Evolutionary conservation across 2,888 invertebrate genomes (phyloP).

Genomic region (Scaptomyza parva): DNA sequence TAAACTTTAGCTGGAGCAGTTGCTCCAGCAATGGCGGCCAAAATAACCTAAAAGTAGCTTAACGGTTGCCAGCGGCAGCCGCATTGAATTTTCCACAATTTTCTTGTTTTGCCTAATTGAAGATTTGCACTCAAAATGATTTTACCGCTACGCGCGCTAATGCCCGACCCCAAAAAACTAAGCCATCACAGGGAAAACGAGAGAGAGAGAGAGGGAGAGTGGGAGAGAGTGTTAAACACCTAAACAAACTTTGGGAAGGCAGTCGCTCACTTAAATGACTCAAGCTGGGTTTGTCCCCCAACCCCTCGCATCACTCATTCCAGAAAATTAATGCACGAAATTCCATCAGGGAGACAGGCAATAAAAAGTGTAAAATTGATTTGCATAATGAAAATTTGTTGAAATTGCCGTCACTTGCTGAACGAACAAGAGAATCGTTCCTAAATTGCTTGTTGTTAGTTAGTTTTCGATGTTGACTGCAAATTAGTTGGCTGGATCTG

Average conservation of each 20-base stretch:
- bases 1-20: conserved; percentile 17
- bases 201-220: conserved; percentile 1
- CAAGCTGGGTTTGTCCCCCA: background rate
- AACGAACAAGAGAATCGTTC: conserved; percentile 15
- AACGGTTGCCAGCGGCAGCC: conserved; percentile 28
- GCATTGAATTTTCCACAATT: conserved; percentile 47
- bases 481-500: conserved; percentile 50
- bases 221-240: conserved; percentile 16
- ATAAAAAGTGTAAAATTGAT: conserved; percentile 76
- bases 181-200: no score
- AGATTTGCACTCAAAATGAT: conserved; percentile 76
- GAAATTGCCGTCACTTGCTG: conserved; percentile 56
- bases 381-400: conserved; percentile 77
- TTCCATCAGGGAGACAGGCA: conserved; percentile 55
- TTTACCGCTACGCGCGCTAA: conserved; percentile 58
- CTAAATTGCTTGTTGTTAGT: conserved; percentile 62
- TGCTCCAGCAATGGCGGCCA: conserved; percentile 23
- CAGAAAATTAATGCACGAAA: conserved; percentile 59
- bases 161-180: conserved; percentile 25
- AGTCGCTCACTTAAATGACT: conserved; percentile 55
- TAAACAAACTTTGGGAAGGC: conserved; percentile 51
- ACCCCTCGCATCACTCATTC: no score
- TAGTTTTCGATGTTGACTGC: conserved; percentile 63
- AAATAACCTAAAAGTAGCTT: conserved; percentile 9
- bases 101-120: conserved; percentile 66